Evolutionary conservation across 2,888 invertebrate species (phyloP).

Genomic region (Cheilosia impressa): DNA sequence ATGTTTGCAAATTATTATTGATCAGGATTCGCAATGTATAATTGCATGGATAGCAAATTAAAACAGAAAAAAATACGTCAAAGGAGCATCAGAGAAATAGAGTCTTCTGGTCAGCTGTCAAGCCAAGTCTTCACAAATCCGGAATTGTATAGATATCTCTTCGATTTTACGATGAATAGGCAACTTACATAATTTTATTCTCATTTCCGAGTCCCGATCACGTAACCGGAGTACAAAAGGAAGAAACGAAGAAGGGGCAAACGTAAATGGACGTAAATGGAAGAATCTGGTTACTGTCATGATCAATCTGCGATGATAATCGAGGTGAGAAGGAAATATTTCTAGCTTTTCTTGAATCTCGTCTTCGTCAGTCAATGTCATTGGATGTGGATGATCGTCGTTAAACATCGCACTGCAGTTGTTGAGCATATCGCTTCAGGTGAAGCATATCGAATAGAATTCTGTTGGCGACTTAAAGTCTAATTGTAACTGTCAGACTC

Average conservation of each 20-base stretch:
- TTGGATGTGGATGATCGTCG: conserved; percentile 51
- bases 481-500: conserved; percentile 10
- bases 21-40: conserved; percentile 41
- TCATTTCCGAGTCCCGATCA: not conserved
- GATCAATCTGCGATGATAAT: conserved; percentile 52
- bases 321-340: conserved; percentile 48
- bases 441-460: conserved; percentile 10
- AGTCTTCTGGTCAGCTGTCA: conserved; percentile 7
- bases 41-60: conserved; percentile 29
- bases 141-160: conserved; percentile 29
- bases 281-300: conserved; percentile 63
- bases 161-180: conserved; percentile 10
- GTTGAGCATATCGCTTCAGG: not conserved
- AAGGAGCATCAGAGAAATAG: not conserved
- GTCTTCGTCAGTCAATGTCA: conserved; percentile 43
- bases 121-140: conserved; percentile 9
- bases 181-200: conserved; percentile 55
- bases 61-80: not conserved
- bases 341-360: conserved; percentile 67
- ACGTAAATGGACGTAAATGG: conserved; percentile 21
- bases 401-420: not conserved
- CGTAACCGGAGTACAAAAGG: not conserved
- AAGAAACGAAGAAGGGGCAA: not conserved
- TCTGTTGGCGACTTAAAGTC: conserved; percentile 50
- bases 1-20: conserved; percentile 37